Base-by-base conservation (phyloP, 2,888 invertebrate species). In the Rhagophthalmus giganteus region DNA sequence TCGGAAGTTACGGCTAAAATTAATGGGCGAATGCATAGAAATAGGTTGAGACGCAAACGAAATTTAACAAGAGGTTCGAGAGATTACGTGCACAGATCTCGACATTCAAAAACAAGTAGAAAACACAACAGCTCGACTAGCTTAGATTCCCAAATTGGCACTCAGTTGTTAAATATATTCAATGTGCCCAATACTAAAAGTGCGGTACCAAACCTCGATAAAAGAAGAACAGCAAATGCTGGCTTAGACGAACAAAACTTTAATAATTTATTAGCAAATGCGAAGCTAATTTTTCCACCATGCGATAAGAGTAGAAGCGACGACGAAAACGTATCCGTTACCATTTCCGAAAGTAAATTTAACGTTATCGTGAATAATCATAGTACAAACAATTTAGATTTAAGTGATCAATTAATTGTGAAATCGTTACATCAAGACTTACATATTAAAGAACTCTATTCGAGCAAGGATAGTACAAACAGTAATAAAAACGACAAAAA, bases 1-100 rank as follows among this genome's bases (percentile, higher is more conserved):
- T 87, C 90, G 0, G 90, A 91, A 73, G 80, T 90, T 78, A 90
- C 88, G 67, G 88, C 88, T 1, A 88, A 88, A 69, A 81, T 84
- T 1, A 73, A 66, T 20, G 50, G 61, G 5, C 49, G 64, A 5
- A 55, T 63, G 10, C 58, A 62, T 39, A 46, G 57, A 14, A 57
- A 50, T 20, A 46, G 57, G 28, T 32, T 40, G 11, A 37, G 52
- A 50, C 66, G 48, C 58, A 70, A 58, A 28, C 57, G 62, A 6
- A 64, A 68, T 15, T 66, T 68, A 15, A 60, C 67, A 16, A 63
- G 67, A 15, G 55, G 64, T 52, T 60, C 68, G 39, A 47, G 70
- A 14, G 68, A 70, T 47, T 40, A 65, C 14, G 25, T 37, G 65
- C 40, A 42, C 24, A 27, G 38, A 1, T 41, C 46, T 4, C 25